These are phyloP conservation scores for Halcyon chelicuti DNA, from an alignment of 2,797 vertebrate species.

Conservation along the genomic window DNA sequence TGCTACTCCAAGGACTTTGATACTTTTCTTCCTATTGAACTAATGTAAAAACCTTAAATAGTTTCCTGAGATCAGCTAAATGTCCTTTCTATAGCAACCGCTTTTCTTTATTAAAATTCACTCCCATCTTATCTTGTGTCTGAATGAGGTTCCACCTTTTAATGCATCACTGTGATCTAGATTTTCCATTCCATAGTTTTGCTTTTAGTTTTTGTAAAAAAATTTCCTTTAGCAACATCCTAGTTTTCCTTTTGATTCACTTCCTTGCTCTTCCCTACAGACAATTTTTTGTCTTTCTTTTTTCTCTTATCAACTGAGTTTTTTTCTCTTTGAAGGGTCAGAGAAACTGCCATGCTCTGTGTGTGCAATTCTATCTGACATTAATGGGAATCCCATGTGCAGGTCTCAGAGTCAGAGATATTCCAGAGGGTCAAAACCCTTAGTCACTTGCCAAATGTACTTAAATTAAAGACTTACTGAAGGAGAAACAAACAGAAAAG, in stretches of 20 bases:
- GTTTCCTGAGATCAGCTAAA: slow-evolving; percentile 24
- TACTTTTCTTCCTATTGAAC: slow-evolving; percentile 17
- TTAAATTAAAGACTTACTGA: neutral
- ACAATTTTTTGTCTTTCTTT: neutral
- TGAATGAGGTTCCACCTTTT: slow-evolving; percentile 1
- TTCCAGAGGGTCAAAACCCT: neutral
- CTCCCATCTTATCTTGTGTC: slow-evolving; percentile 10
- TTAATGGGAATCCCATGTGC: slow-evolving; percentile 28
- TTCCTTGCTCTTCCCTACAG: neutral
- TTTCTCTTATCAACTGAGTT: neutral
- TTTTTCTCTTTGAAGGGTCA: neutral
- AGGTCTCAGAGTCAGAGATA: neutral
- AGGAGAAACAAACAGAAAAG: neutral
- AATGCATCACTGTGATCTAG: neutral
- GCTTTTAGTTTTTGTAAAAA: neutral
- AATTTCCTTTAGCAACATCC: neutral
- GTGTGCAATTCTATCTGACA: neutral
- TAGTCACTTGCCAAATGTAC: neutral
- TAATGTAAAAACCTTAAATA: neutral
- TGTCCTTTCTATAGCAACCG: slow-evolving; percentile 1
- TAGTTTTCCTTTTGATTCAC: slow-evolving; percentile 4
- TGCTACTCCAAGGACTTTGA: neutral
- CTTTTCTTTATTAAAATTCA: slow-evolving; percentile 14
- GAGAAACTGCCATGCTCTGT: neutral
- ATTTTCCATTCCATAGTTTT: neutral